Conservation (phyloP, 1,140 invertebrate genomes). For the Apocrypta bakeri region DNA sequence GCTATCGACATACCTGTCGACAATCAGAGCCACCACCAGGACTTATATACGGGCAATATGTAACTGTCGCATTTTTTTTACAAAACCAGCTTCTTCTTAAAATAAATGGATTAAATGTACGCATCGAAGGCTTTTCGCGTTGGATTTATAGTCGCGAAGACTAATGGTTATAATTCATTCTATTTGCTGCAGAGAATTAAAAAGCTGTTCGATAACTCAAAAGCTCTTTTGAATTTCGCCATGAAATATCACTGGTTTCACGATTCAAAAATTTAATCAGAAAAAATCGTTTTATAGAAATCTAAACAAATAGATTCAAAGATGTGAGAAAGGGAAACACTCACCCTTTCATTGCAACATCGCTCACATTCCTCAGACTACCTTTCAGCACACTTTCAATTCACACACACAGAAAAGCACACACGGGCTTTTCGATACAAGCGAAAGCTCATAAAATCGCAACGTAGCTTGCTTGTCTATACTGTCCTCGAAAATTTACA, state of each 20-base stretch:
- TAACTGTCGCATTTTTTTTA: slow-evolving; percentile 65
- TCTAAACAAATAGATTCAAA: too few relatives aligned
- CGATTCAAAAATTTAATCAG: too few relatives aligned
- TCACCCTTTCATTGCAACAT: neutral
- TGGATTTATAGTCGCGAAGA: too few relatives aligned
- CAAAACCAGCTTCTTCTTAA: slow-evolving; percentile 52
- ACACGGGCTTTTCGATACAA: neutral
- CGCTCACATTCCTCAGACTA: too few relatives aligned
- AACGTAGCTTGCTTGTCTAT: neutral
- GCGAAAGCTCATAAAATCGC: neutral
- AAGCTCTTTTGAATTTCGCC: too few relatives aligned
- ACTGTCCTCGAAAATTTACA: neutral
- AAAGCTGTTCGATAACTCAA: too few relatives aligned
- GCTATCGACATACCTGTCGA: slow-evolving; percentile 56
- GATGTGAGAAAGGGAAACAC: too few relatives aligned
- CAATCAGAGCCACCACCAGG: slow-evolving; percentile 48
- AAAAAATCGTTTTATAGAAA: too few relatives aligned
- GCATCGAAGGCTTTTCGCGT: slow-evolving; percentile 20
- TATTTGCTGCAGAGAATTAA: too few relatives aligned
- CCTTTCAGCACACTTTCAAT: neutral
- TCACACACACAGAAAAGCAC: neutral
- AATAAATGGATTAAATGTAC: slow-evolving; percentile 59
- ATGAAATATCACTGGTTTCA: too few relatives aligned
- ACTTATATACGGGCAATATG: slow-evolving; percentile 56
- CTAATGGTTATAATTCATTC: too few relatives aligned